phyloP scores from a whole-genome alignment of 2,888 invertebrate species.

The Melipona beecheii region DNA sequence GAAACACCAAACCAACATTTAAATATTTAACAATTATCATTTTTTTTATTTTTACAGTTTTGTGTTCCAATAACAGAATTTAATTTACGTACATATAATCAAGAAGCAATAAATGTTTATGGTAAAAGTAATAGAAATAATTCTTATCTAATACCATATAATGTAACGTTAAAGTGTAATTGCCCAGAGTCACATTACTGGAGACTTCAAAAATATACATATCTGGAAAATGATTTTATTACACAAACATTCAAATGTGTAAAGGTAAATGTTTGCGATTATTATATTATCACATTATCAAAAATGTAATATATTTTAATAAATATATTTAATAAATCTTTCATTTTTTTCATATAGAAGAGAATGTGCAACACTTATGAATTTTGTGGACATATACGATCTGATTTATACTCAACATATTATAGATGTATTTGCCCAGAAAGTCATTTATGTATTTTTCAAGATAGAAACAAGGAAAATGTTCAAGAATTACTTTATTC shows the following conservation, averaged over 20 bases:
- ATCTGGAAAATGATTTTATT: conserved; percentile 76
- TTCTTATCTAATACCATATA: conserved; percentile 82
- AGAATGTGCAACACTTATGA: conserved; percentile 85
- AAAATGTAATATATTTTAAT: neutral
- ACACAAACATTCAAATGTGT: conserved; percentile 84
- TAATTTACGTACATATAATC: conserved; percentile 80
- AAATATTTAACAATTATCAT: conserved; percentile 35
- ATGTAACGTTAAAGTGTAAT: conserved; percentile 84
- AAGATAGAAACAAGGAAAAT: conserved; percentile 82
- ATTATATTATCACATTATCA: neutral
- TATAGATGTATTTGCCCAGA: conserved; percentile 88
- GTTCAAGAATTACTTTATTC: conserved; percentile 86
- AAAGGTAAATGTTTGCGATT: conserved; percentile 66
- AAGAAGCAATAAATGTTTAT: conserved; percentile 83
- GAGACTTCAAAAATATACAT: conserved; percentile 82
- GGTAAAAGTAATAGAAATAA: conserved; percentile 84
- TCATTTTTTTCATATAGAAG: conserved; percentile 78
- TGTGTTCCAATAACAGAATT: conserved; percentile 83
- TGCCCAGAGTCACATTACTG: conserved; percentile 85
- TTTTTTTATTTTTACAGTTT: conserved; percentile 83
- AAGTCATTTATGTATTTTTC: conserved; percentile 87
- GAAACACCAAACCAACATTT: neutral
- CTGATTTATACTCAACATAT: conserved; percentile 87
- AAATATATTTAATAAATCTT: conserved; percentile 4
- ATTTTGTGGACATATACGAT: conserved; percentile 87